phyloP scores from a whole-genome alignment of 2,888 invertebrate genomes.

The Microdon myrmicae region DNA sequence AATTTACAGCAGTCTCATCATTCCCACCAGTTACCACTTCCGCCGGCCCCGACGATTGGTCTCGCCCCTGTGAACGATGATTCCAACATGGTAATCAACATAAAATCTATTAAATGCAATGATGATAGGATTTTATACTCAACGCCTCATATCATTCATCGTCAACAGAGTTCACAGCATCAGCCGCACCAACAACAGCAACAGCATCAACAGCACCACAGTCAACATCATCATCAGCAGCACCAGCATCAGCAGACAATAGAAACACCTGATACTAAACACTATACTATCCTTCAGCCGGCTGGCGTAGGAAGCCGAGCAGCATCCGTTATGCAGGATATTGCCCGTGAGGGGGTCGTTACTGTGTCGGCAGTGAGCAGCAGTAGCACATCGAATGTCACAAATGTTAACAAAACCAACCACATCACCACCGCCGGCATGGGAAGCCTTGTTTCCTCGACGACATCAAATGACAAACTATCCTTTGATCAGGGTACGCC shows the following conservation, averaged over 20 bases:
- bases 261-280: constrained; percentile 73
- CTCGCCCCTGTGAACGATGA: constrained; percentile 54
- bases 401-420: constrained; percentile 62
- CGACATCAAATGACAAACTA: constrained; percentile 48
- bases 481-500: constrained; percentile 45
- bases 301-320: constrained; percentile 83
- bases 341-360: constrained; percentile 74
- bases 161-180: constrained; percentile 43
- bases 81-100: constrained; percentile 51
- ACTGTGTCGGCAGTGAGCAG: constrained; percentile 68
- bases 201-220: constrained; percentile 24
- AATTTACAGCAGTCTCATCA: constrained; percentile 32
- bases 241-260: constrained; percentile 52
- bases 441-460: constrained; percentile 68
- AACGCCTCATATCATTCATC: constrained; percentile 37
- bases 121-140: constrained; percentile 46
- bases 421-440: constrained; percentile 60
- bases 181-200: constrained; percentile 41
- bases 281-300: constrained; percentile 88
- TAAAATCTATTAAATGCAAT: constrained; percentile 53
- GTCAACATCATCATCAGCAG: constrained; percentile 28
- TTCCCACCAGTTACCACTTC: constrained; percentile 49
- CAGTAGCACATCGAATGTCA: constrained; percentile 40
- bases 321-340: constrained; percentile 84
- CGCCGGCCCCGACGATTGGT: constrained; percentile 30